Conservation (phyloP, 2,113 vertebrate species). For the Orcinus orca region DNA sequence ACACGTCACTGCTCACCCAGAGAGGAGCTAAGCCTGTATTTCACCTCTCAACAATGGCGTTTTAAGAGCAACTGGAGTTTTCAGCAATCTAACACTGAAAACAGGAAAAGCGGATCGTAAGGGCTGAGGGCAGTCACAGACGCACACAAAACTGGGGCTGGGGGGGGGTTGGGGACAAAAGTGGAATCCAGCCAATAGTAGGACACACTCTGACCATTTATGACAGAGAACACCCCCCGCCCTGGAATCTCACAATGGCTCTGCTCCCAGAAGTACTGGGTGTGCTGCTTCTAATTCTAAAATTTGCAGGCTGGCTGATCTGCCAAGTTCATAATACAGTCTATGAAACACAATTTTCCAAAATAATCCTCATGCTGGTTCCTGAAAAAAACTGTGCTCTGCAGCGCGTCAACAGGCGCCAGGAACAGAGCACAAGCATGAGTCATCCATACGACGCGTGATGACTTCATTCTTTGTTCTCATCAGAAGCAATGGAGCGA, state of each 20-base stretch:
- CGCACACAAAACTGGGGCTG: background rate
- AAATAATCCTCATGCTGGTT: background rate
- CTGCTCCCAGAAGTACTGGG: background rate
- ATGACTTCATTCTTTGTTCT: accelerated
- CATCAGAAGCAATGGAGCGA: background rate
- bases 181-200: accelerated
- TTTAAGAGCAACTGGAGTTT: background rate
- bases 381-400: background rate
- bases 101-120: background rate
- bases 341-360: background rate
- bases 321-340: background rate
- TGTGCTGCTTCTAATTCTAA: background rate
- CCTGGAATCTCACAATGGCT: background rate
- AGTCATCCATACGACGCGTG: accelerated
- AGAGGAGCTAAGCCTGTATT: background rate
- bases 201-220: background rate
- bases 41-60: background rate
- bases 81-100: background rate
- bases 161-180: accelerated
- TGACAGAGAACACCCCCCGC: background rate
- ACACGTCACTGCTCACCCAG: background rate
- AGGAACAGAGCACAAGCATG: accelerated
- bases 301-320: background rate
- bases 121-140: background rate
- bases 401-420: background rate